Base-by-base conservation (phyloP, 2,113 vertebrate genomes). In the Ascaphus truei region DNA sequence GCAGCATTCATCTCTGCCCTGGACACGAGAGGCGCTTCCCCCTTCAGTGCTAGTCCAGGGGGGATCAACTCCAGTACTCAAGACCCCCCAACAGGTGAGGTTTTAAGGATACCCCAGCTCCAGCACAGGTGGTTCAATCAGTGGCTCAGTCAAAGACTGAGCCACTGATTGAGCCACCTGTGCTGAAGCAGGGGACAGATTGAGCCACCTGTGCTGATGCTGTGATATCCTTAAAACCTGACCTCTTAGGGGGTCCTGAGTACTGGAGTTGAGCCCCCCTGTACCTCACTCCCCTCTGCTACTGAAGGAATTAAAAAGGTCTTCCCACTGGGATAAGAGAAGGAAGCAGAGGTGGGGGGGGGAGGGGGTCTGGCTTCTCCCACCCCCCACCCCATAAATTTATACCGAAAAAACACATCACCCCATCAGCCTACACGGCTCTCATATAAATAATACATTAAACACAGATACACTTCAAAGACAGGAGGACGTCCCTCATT, bases 371-470 rank as follows among this genome's bases (percentile, higher is more conserved):
- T n/a, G 18, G 11, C 16, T 39, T 16, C 8, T 26, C 13, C 16
- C 27, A 41, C 31, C 26, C 26, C 26, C 13, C 16, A 18, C 29
- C 31, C 26, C 26, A 22, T 36, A 50, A 47, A 37, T 37, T 25
- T 11, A 51, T n/a, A 39, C 20, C 13, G 25, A 29, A 55, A 29
- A 55, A 9, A 18, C 10, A 36, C 12, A 36, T 8, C 13, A n/a
- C 25, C 29, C 34, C 23, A 45, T 60, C 43, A 29, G 43, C 7
- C 55, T 29, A 43, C 11, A 20, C 13, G n/a, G 30, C 20, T 18
- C 20, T 5, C 27, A 29, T 29, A 57, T 66, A 66, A 66, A 59
- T 68, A 68, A 68, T 50, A 59, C 66, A 68, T 68, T 51, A 50
- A n/a, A 60, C 25, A n/a, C 6, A 51, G 15, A 37, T 27, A 27